Evolutionary conservation across 2,113 vertebrate species (phyloP), one percentile per base, ranked within the genome.

Genomic region (Brevimyrus niger): DNA sequence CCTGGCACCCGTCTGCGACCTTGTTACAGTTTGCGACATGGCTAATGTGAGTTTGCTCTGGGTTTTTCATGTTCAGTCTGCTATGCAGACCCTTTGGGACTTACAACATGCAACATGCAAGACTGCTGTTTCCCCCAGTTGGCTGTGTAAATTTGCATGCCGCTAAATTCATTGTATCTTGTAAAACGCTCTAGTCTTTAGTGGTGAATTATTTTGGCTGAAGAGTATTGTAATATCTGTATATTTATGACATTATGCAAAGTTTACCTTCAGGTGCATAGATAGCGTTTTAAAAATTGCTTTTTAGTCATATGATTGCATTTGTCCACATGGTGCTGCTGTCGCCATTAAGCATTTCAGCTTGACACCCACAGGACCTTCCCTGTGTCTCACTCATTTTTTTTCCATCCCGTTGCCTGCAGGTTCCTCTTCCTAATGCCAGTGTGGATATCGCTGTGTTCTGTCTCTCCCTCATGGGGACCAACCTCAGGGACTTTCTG

Each of bases 391-490:
- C 65, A 87, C 35, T 7, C 4, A 58, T 3, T 7, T 9, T 82
- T 5, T 4, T 47, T 4, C 10, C 11, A 11, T 1, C 69, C 3
- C 88, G 0, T 65, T 21, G 3, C 35, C 4, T 38, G 89, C 92
- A 99, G 98, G 98, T 99, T 23, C 98, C 98, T 0, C 95, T 99
- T 35, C 87, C 44, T 0, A 96, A 94, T 0, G 87, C 91, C 50
- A 96, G 96, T 0, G 97, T 99, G 89, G 97, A 99, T 9, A 93
- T 99, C 19, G 97, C 94, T 0, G 97, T 99, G 88, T 99, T 99
- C 94, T 99, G 98, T 91, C 96, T 99, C 38, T 97, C 98, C 0
- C 95, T 99, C 90, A 99, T 99, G 98, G 98, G 98, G 85, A 99
- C 97, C 88, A 99, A 99, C 91, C 95, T 98, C 89, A 89, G 90